These are phyloP conservation scores for Blastomussa wellsi DNA, from an alignment of 92 coral and sea anemone species.

Conservation along the genomic window DNA sequence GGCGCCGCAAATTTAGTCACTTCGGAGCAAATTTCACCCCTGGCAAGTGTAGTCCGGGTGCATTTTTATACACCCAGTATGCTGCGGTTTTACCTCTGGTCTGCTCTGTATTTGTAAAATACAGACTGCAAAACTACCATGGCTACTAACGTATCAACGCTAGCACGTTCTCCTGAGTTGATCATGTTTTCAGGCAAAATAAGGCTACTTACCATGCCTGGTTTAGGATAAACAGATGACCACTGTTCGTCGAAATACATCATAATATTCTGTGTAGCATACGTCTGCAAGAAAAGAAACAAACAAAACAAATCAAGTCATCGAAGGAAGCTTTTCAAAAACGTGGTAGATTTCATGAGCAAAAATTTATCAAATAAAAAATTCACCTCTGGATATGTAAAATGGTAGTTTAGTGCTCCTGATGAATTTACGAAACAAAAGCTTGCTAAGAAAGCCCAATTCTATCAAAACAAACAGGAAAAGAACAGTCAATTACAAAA, in stretches of 20 bases:
- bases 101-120: no score
- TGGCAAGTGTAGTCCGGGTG: no score
- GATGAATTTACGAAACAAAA: constrained; percentile 90
- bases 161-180: no score
- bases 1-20: no score
- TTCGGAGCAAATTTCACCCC: no score
- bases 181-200: no score
- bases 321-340: not conserved
- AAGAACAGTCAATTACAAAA: not conserved
- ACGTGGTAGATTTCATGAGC: no score
- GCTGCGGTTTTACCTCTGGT: no score
- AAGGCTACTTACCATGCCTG: constrained; percentile 50
- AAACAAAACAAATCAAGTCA: not conserved
- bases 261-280: constrained; percentile 79
- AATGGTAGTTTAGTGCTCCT: constrained; percentile 72
- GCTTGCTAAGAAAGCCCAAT: constrained; percentile 89
- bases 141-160: no score
- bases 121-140: no score
- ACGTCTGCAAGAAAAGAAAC: constrained; percentile 55
- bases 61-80: no score
- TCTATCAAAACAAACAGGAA: constrained; percentile 43
- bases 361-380: not conserved
- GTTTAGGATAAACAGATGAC: constrained; percentile 78
- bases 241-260: constrained; percentile 93
- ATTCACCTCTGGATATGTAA: constrained; percentile 87